Evolutionary conservation across 2,888 invertebrate genomes (phyloP).

Genomic region (Cheilosia variabilis): DNA sequence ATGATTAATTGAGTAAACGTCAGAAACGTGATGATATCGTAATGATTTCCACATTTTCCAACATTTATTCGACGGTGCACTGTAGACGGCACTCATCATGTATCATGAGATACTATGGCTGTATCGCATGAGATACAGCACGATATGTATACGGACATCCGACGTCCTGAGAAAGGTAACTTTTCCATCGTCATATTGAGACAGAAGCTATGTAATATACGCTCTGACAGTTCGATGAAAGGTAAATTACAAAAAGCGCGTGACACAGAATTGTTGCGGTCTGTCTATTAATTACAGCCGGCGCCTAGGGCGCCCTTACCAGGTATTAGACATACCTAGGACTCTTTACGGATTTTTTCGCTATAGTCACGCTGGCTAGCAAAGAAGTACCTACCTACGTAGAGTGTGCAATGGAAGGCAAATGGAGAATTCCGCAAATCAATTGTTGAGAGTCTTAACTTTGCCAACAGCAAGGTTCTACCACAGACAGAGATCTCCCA

Average conservation of each 20-base stretch:
- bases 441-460: conserved; percentile 28
- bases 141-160: neutral
- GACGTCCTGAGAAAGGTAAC: neutral
- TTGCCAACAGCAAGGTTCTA: neutral
- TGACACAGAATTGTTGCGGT: conserved; percentile 64
- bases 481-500: neutral
- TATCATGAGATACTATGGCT: neutral
- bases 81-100: neutral
- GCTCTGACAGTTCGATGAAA: conserved; percentile 60
- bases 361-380: conserved; percentile 7
- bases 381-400: neutral
- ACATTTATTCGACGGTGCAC: neutral
- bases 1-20: conserved; percentile 83
- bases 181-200: neutral
- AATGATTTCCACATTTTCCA: conserved; percentile 77
- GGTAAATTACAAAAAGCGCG: conserved; percentile 62
- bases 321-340: conserved; percentile 5
- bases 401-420: neutral
- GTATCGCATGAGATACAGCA: neutral
- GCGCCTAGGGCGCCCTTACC: conserved; percentile 51
- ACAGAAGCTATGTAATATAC: neutral
- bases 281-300: conserved; percentile 60
- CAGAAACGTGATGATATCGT: conserved; percentile 84
- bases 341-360: neutral
- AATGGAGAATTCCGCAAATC: conserved; percentile 46